A percentile compares a stretch with the other conserved stretches of the same genome.
Conservation (phyloP, 2,113 vertebrate species). For the Ammospiza caudacuta region DNA sequence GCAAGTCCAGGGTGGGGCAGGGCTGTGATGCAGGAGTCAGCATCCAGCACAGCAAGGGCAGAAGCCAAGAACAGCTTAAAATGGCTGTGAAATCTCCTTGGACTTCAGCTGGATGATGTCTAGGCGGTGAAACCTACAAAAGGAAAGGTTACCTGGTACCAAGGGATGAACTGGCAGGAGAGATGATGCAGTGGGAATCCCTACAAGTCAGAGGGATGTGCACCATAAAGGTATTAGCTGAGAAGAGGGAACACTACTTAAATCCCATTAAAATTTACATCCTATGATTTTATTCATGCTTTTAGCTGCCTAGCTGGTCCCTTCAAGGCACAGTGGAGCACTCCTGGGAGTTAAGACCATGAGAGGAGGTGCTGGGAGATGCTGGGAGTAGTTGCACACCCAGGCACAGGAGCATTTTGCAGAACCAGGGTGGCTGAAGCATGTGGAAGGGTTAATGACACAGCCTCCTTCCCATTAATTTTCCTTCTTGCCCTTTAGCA, state of each 20-base stretch:
- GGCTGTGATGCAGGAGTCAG: neutral
- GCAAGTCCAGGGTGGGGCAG: neutral
- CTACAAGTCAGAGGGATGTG: rapidly evolving
- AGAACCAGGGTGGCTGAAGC: neutral
- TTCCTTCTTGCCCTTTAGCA: constrained; percentile 71
- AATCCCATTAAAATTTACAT: neutral
- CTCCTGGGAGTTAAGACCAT: rapidly evolving
- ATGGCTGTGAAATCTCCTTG: neutral
- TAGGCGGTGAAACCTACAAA: neutral
- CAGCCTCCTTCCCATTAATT: neutral
- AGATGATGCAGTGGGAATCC: rapidly evolving
- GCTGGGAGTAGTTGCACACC: neutral
- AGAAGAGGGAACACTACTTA: neutral
- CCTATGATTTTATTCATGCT: neutral
- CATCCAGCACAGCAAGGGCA: neutral
- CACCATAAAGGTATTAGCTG: neutral
- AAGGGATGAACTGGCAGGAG: neutral
- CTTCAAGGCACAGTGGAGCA: neutral
- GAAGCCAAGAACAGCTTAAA: neutral
- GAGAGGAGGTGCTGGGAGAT: neutral
- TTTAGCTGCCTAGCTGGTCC: neutral
- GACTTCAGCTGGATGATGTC: neutral
- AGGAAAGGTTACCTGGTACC: neutral
- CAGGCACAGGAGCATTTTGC: neutral
- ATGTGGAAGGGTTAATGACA: rapidly evolving